A percentile compares a stretch with the other conserved stretches of the same genome.
These are phyloP conservation scores for Schizopygopsis malacanthus DNA, from an alignment of 2,797 vertebrate species.

Conservation along the genomic window DNA sequence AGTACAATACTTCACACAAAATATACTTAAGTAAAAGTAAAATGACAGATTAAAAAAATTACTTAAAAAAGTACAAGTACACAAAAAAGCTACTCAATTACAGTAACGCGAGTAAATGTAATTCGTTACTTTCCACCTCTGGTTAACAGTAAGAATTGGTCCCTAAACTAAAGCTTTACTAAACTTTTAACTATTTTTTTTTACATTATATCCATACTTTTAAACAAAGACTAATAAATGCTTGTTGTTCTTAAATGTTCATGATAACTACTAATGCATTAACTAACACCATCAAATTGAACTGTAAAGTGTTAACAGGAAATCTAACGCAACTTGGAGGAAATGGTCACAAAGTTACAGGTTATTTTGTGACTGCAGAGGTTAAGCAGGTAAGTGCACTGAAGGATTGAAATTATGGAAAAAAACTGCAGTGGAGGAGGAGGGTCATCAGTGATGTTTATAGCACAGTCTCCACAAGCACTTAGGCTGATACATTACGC, in stretches of 20 bases:
- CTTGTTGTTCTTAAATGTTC: not conserved
- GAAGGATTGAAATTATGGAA: constrained; percentile 66
- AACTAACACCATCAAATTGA: not conserved
- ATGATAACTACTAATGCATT: not conserved
- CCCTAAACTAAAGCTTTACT: not conserved
- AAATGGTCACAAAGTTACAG: not conserved
- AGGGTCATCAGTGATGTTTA: constrained; percentile 73
- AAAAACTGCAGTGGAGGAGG: constrained; percentile 55
- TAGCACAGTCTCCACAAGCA: constrained; percentile 74
- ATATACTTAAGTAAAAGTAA: no score
- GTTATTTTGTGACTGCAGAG: constrained; percentile 55
- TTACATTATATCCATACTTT: not conserved
- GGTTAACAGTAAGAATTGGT: no score
- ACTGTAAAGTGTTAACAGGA: not conserved
- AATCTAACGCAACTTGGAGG: not conserved
- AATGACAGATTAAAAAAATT: no score
- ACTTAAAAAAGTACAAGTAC: no score
- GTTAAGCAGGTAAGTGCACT: constrained; percentile 69
- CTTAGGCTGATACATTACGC: constrained; percentile 81
- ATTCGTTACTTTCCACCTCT: no score
- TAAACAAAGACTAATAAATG: not conserved
- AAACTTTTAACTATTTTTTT: not conserved
- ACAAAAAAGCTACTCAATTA: no score
- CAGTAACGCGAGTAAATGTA: no score
- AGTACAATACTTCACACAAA: no score